Evolutionary conservation across 2,797 vertebrate species (phyloP).

Genomic region (Lithobates sylvaticus): DNA sequence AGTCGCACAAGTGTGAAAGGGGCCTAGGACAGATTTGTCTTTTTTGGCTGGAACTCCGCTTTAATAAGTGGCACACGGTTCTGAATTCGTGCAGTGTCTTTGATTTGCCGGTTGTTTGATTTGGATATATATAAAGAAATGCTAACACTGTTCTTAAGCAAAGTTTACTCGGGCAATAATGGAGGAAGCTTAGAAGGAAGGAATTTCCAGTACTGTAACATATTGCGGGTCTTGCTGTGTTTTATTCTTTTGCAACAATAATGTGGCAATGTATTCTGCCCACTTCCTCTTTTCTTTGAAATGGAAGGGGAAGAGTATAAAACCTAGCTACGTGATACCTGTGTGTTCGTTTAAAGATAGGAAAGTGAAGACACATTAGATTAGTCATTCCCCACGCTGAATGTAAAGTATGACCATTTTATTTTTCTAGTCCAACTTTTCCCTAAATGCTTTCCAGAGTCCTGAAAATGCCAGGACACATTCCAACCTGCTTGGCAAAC

Average conservation of each 20-base stretch:
- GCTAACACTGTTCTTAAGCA: too few relatives aligned
- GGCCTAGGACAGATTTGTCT: too few relatives aligned
- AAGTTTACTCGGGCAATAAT: too few relatives aligned
- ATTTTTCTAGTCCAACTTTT: not conserved
- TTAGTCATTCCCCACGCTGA: not conserved
- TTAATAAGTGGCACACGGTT: too few relatives aligned
- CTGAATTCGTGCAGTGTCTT: too few relatives aligned
- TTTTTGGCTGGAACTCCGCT: too few relatives aligned
- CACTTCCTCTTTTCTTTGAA: not conserved
- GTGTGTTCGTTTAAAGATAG: not conserved
- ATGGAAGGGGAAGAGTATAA: slow-evolving; percentile 7
- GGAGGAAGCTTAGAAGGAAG: too few relatives aligned
- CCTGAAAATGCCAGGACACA: not conserved
- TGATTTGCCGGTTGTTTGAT: too few relatives aligned
- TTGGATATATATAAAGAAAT: too few relatives aligned
- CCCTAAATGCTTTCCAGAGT: slow-evolving; percentile 1
- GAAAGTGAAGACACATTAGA: too few relatives aligned
- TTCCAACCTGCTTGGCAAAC: not conserved
- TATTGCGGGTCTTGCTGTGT: not conserved
- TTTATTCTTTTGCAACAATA: slow-evolving; percentile 5
- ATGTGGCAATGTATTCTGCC: not conserved
- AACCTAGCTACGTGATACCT: not conserved
- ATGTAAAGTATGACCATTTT: not conserved
- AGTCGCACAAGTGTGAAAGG: too few relatives aligned
- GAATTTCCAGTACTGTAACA: not conserved